Evolutionary conservation across 2,797 vertebrate genomes (phyloP), one percentile per base, ranked within the genome.

Genomic region (Squalus acanthias): DNA sequence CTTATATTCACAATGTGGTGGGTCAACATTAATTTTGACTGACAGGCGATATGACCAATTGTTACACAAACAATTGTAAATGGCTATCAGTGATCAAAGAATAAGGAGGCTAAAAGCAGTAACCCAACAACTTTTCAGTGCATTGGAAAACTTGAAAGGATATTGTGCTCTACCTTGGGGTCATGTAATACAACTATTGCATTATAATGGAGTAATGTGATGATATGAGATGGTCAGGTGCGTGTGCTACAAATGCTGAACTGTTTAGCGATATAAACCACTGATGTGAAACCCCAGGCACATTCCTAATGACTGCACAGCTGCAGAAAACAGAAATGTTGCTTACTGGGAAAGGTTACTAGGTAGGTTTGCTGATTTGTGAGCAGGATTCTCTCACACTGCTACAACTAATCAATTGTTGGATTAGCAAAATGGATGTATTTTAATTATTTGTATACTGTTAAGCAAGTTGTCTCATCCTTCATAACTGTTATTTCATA

Each of bases 11-110:
- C 17, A 93, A 93, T 69, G n/a, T 69, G n/a, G 91, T 39, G 63
- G 91, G n/a, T 69, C n/a, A 65, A 24, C n/a, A 93, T 93, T 93
- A 93, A 67, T 67, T 93, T 93, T 39, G 33, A 93, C 63, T 67
- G 91, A 67, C 33, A 63, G 17, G 60, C 7, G n/a, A 65, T 57
- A 57, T 57, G 53, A 57, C 5, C 53, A 57, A 57, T 57, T 57
- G 53, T 57, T 92, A 46, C 33, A 50, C 63, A 93, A 65, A 67
- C 17, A 67, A 93, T 9, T 67, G 53, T 57, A 5, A 57, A 57
- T 57, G 53, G 53, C 53, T 57, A 57, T 57, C 53, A 57, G 20
- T 46, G 91, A 67, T 89, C 53, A 53, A 89, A 89, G 26, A 89
- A 29, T 89, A 89, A 85, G 53, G 50, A 60, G 87, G 22, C 50